Percentiles rank a stretch among this genome's conserved stretches.
Evolutionary conservation across 2,113 vertebrate genomes (phyloP).

Genomic region (Pterocles gutturalis): DNA sequence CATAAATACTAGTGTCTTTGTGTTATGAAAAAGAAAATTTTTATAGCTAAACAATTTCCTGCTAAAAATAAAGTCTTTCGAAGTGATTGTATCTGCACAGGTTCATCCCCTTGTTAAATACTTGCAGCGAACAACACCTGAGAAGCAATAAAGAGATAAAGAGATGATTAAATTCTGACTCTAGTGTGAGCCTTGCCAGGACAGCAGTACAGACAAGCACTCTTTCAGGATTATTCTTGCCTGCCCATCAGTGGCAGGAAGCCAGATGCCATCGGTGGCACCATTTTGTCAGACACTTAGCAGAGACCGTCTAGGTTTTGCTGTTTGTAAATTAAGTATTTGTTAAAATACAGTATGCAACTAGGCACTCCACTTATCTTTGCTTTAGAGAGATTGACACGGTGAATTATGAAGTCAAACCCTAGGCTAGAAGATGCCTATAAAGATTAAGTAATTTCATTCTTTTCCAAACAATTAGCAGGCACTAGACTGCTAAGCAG

Average conservation of each 20-base stretch:
- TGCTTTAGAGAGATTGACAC: slow-evolving; percentile 57
- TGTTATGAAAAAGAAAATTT: neutral
- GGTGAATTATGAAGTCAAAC: slow-evolving; percentile 70
- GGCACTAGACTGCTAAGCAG: slow-evolving; percentile 51
- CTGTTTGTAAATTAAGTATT: slow-evolving; percentile 64
- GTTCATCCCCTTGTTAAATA: slow-evolving; percentile 79
- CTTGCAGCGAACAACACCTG: slow-evolving; percentile 77
- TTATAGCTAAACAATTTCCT: slow-evolving; percentile 59
- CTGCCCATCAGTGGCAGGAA: slow-evolving; percentile 75
- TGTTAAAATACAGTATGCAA: slow-evolving; percentile 33
- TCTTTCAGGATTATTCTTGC: slow-evolving; percentile 61
- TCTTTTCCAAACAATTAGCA: slow-evolving; percentile 75
- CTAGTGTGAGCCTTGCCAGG: slow-evolving; percentile 79
- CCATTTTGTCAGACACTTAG: slow-evolving; percentile 68
- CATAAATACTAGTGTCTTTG: neutral
- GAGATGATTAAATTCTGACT: slow-evolving; percentile 84
- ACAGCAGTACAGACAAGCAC: slow-evolving; percentile 62
- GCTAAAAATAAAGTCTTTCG: slow-evolving; percentile 64
- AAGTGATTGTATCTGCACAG: slow-evolving; percentile 39
- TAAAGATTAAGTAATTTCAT: slow-evolving; percentile 74
- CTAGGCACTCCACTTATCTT: slow-evolving; percentile 64
- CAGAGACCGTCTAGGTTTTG: slow-evolving; percentile 57
- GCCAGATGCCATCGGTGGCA: slow-evolving; percentile 77
- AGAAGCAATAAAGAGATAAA: slow-evolving; percentile 85
- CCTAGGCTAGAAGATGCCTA: slow-evolving; percentile 69